phyloP scores from a whole-genome alignment of 2,888 invertebrate species.

The Synanthedon formicaeformis region DNA sequence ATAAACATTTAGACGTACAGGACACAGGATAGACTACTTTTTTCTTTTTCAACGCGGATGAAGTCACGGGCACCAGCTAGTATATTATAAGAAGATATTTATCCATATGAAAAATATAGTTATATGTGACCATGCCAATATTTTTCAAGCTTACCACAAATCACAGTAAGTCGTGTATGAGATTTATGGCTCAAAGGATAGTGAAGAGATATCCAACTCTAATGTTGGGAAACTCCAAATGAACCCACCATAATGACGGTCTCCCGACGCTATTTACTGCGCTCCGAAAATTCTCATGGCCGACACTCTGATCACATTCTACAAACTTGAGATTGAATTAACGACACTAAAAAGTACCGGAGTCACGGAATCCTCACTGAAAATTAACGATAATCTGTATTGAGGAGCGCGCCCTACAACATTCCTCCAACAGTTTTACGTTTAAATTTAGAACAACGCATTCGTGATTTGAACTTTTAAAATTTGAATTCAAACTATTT shows the following conservation, averaged over 20 bases:
- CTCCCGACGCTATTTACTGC: constrained; percentile 44
- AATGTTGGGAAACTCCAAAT: constrained; percentile 44
- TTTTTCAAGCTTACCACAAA: constrained; percentile 21
- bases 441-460: constrained; percentile 38
- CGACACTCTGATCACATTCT: constrained; percentile 37
- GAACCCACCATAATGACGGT: constrained; percentile 49
- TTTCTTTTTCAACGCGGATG: no score
- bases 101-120: no score
- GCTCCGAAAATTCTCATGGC: constrained; percentile 46
- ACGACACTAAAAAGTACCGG: constrained; percentile 47
- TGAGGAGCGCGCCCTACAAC: constrained; percentile 31
- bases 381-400: constrained; percentile 49
- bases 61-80: no score
- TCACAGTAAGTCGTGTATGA: constrained; percentile 14
- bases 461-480: constrained; percentile 21
- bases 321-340: constrained; percentile 44
- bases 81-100: no score
- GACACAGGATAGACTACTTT: no score
- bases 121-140: no score
- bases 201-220: constrained; percentile 41
- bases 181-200: constrained; percentile 47
- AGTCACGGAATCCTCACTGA: constrained; percentile 37
- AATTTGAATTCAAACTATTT: constrained; percentile 37
- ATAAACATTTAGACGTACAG: no score
- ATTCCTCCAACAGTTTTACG: constrained; percentile 37